Base-by-base conservation (phyloP, 2,888 invertebrate species). In the Parnassius apollo region DNA sequence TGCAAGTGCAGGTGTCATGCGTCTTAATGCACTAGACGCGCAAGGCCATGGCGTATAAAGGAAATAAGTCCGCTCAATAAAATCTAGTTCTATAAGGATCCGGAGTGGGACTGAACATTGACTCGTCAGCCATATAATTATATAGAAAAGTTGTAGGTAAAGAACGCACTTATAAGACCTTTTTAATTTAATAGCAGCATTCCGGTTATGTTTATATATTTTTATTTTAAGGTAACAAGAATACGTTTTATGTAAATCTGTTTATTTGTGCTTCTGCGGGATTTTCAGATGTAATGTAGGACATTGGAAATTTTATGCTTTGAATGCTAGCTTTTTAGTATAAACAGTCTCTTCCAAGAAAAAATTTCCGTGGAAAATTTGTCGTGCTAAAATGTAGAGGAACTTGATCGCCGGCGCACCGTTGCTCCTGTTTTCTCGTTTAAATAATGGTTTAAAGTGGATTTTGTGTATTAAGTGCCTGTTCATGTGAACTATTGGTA, bases 81-180 rank as follows among this genome's bases (percentile, higher is more conserved):
- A 64, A 64, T 64, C 64, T 64, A 64, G 60, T 64, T 64, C 49
- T 56, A 59, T 63, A 64, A 60, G 53, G 44, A 60, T 59, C 60
- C 57, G 54, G 62, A 49, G 53, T 53, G 56, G 52, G 44, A 57
- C 25, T 18, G 50, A 57, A 57, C 48, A 49, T 57, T 50, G 42
- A 42, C 49, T 57, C 42, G 18, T 3, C 53, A 11, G n/a, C 1
- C n/a, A 49, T 48, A 48, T 48, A 57, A 46, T 35, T 57, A 48
- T 13, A 57, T 55, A 35, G 18, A 54, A 42, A 55, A 49, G 54
- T 2, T 11, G 2, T 18, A 53, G 13, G 18, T 3, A 53, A 45
- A 50, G 25, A 60, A 50, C 25, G 2, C 35, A 44, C 48, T 46
- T 50, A 9, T 13, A 25, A 49, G 1, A 49, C 49, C 22, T 25